A percentile compares a stretch with the other conserved stretches of the same genome.
phyloP scores from a whole-genome alignment of 2,797 vertebrate species.

The Ctenopoma kingsleyae region DNA sequence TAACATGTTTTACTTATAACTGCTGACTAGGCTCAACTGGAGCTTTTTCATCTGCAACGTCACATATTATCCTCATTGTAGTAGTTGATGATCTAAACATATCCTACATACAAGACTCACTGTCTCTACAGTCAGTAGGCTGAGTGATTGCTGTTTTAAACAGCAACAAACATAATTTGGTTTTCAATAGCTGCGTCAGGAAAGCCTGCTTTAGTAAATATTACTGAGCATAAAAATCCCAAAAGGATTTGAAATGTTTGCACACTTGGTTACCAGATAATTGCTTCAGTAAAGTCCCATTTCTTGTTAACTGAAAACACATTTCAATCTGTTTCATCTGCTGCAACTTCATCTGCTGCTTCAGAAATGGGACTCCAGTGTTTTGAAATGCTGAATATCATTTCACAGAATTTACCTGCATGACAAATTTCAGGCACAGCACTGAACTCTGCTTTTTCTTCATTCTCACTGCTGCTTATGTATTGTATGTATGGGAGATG shows the following conservation, averaged over 20 bases:
- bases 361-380: not conserved
- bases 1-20: slow-evolving; percentile 7
- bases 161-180: not conserved
- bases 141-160: slow-evolving; percentile 16
- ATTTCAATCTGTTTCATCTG: no score
- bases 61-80: not conserved
- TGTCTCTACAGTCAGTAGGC: not conserved
- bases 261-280: not conserved
- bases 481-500: not conserved
- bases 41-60: not conserved
- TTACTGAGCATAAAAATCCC: not conserved
- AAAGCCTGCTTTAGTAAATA: not conserved
- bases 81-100: no score
- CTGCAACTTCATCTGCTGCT: not conserved
- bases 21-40: not conserved
- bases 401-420: not conserved
- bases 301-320: not conserved
- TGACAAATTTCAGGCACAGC: not conserved
- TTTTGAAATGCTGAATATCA: not conserved
- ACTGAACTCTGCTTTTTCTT: not conserved
- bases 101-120: no score
- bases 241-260: not conserved
- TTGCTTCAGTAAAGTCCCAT: not conserved
- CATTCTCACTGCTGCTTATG: not conserved
- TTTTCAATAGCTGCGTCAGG: not conserved